Evolutionary conservation across 2,113 vertebrate genomes (phyloP).

Genomic region (Cinclus cinclus): DNA sequence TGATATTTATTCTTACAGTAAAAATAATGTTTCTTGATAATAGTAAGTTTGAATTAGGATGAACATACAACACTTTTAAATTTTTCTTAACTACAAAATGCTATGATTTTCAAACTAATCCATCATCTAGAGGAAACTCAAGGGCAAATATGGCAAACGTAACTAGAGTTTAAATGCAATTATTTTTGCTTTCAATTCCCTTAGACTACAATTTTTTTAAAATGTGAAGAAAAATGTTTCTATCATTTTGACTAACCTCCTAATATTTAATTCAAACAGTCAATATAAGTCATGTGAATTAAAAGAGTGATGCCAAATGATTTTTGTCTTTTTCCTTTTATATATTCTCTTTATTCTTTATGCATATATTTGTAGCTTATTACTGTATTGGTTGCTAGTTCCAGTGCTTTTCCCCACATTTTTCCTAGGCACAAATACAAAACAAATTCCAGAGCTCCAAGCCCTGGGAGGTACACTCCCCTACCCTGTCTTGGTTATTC

Average conservation of each 20-base stretch:
- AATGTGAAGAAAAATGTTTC: neutral
- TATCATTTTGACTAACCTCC: accelerated
- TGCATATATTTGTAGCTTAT: neutral
- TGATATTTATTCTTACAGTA: neutral
- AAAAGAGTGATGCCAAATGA: neutral
- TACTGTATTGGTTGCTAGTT: too few relatives aligned
- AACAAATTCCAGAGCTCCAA: neutral
- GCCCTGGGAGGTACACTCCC: accelerated
- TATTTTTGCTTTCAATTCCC: neutral
- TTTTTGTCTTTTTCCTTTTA: neutral
- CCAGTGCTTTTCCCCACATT: neutral
- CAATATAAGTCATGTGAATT: neutral
- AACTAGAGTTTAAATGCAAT: neutral
- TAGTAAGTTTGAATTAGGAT: neutral
- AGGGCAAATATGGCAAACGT: neutral
- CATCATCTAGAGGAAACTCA: neutral
- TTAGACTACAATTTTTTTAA: neutral
- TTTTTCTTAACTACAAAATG: neutral
- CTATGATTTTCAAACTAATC: neutral
- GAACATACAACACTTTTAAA: neutral
- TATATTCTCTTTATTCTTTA: neutral
- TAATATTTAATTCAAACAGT: neutral
- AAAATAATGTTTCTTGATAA: neutral
- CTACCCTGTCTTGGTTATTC: neutral
- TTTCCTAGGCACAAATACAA: neutral